Conservation (phyloP, 2,113 vertebrate species). For the Phrynocephalus versicolor region DNA sequence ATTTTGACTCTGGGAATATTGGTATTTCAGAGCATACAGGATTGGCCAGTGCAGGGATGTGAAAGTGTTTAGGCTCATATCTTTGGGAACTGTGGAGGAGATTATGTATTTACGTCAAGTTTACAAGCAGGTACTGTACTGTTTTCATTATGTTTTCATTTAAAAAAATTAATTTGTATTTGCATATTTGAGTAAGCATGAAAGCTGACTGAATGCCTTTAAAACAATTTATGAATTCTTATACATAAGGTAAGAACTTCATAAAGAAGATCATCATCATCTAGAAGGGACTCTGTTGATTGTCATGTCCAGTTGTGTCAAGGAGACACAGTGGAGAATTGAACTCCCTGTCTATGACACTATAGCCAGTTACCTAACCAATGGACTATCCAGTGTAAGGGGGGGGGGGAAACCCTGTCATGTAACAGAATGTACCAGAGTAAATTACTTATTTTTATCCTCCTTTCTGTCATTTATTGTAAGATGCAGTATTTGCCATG, state of each 20-base stretch:
- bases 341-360: too few relatives aligned
- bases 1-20: conserved; percentile 23
- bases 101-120: conserved; percentile 94
- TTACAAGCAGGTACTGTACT: conserved; percentile 93
- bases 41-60: conserved; percentile 95
- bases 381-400: too few relatives aligned
- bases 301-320: too few relatives aligned
- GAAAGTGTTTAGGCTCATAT: conserved; percentile 92
- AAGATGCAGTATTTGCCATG: neutral
- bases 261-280: neutral
- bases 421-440: neutral
- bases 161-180: neutral
- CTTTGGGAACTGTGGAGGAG: conserved; percentile 95
- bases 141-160: neutral
- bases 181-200: neutral
- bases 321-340: too few relatives aligned
- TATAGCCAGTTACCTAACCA: too few relatives aligned
- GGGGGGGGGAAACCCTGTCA: too few relatives aligned
- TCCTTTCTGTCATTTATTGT: too few relatives aligned
- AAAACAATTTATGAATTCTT: neutral
- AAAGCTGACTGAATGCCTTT: neutral
- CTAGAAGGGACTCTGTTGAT: neutral
- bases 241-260: neutral
- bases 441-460: neutral
- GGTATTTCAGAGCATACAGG: conserved; percentile 85